A percentile compares a stretch with the other conserved stretches of the same genome.
Conservation (phyloP, 1,140 invertebrate genomes). For the Leptinotarsa undecemlineata region DNA sequence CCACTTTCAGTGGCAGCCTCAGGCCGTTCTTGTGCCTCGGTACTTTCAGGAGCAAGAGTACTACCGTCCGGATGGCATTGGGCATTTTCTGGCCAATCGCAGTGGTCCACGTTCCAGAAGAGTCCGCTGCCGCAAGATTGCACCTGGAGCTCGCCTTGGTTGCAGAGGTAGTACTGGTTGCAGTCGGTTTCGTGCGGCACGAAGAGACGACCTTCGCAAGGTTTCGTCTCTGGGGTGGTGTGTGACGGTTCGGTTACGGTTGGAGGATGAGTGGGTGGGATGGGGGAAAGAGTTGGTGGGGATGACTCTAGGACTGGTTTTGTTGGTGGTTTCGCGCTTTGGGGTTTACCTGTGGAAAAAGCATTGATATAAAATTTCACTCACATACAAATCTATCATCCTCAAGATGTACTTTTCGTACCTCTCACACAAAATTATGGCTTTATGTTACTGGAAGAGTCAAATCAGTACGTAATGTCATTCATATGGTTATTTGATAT, state of each 20-base stretch:
- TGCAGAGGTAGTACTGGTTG: constrained; percentile 78
- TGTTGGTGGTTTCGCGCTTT: constrained; percentile 27
- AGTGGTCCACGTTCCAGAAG: constrained; percentile 77
- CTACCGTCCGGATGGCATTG: constrained; percentile 59
- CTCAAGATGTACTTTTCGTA: no score
- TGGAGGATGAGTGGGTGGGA: neutral
- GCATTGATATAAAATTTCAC: no score
- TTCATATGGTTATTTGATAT: no score
- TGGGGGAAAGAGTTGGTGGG: neutral
- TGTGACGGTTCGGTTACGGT: neutral
- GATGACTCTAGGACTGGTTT: constrained; percentile 5
- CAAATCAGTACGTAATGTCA: no score
- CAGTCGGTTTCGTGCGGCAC: constrained; percentile 70
- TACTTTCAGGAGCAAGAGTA: constrained; percentile 31
- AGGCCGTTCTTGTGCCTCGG: neutral
- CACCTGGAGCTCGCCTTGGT: constrained; percentile 69
- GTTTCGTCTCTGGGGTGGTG: constrained; percentile 14
- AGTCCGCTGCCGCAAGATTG: constrained; percentile 71
- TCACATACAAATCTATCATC: no score
- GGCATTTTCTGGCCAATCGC: constrained; percentile 77
- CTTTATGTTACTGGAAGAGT: no score
- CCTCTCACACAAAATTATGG: no score
- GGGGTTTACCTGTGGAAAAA: constrained; percentile 3
- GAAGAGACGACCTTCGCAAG: constrained; percentile 66
- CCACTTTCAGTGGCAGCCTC: neutral